Percentiles rank a stretch among this genome's conserved stretches.
Evolutionary conservation across 1,140 invertebrate genomes (phyloP).

Genomic region (Drosophila subobscura): DNA sequence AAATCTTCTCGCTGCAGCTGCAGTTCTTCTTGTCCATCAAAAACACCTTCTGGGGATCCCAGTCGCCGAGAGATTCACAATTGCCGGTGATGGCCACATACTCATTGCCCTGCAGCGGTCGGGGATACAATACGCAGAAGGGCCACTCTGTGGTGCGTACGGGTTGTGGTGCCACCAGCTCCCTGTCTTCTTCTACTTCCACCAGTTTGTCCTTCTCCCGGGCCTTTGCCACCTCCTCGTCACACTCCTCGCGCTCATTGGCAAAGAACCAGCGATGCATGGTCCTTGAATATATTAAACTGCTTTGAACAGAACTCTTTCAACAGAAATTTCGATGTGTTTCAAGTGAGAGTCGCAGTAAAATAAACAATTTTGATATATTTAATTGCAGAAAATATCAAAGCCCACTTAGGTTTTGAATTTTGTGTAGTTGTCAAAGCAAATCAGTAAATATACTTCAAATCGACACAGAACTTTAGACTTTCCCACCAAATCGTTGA

Average conservation of each 20-base stretch:
- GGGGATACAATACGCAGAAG: constrained; percentile 44
- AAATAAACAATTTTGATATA: not conserved
- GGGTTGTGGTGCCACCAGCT: not conserved
- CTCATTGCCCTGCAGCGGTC: constrained; percentile 72
- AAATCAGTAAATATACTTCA: constrained; percentile 41
- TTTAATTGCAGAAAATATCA: constrained; percentile 1
- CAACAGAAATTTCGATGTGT: constrained; percentile 30
- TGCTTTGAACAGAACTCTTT: not conserved
- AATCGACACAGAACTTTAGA: constrained; percentile 13
- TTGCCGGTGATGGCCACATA: constrained; percentile 83
- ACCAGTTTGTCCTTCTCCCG: not conserved
- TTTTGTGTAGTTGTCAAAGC: constrained; percentile 21
- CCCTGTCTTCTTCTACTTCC: not conserved
- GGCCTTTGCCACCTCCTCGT: not conserved
- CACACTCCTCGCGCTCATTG: constrained; percentile 58
- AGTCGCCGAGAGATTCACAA: constrained; percentile 83
- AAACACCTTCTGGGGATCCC: constrained; percentile 84
- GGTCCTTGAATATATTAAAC: not conserved
- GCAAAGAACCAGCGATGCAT: constrained; percentile 80
- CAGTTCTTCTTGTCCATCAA: constrained; percentile 75
- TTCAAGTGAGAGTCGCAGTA: too few species aligned
- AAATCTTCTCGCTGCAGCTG: not conserved
- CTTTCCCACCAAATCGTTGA: constrained; percentile 62
- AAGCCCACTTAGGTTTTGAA: not conserved
- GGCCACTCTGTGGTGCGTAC: constrained; percentile 53